Percentiles rank a stretch among this genome's conserved stretches.
phyloP scores from a whole-genome alignment of 2,797 vertebrate genomes.

The Nasua narica region DNA sequence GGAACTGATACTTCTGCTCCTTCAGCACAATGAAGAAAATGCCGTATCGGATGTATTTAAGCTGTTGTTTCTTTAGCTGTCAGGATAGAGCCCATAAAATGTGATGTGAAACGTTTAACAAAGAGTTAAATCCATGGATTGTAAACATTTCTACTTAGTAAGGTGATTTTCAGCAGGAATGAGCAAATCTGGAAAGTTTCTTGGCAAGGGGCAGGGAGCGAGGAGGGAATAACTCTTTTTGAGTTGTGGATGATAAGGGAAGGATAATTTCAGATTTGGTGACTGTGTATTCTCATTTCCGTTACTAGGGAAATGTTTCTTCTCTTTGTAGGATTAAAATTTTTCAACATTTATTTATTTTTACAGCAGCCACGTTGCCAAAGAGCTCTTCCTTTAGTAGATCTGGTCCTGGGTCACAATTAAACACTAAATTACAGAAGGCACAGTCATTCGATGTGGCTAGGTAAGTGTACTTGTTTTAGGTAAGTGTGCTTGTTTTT shows the following conservation, averaged over 20 bases:
- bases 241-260: neutral
- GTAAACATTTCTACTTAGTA: neutral
- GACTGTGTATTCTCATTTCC: neutral
- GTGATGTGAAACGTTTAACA: neutral
- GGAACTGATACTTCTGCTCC: neutral
- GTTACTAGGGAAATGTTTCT: neutral
- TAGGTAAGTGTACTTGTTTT: constrained; percentile 83
- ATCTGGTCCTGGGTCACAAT: constrained; percentile 86
- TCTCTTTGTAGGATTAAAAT: neutral
- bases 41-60: neutral
- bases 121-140: neutral
- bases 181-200: neutral
- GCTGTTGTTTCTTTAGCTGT: neutral
- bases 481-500: constrained; percentile 83
- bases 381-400: constrained; percentile 95
- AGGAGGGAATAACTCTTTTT: neutral
- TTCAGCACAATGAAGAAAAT: neutral
- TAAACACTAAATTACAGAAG: constrained; percentile 92
- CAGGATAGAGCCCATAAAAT: neutral
- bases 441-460: constrained; percentile 93
- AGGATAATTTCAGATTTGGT: neutral
- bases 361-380: constrained; percentile 91
- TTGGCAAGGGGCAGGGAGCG: neutral
- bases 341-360: constrained; percentile 32
- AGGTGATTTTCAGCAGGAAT: neutral